Evolutionary conservation across 1,140 invertebrate species (phyloP), one percentile per base, ranked within the genome.

Genomic region (Calycopis cecrops): DNA sequence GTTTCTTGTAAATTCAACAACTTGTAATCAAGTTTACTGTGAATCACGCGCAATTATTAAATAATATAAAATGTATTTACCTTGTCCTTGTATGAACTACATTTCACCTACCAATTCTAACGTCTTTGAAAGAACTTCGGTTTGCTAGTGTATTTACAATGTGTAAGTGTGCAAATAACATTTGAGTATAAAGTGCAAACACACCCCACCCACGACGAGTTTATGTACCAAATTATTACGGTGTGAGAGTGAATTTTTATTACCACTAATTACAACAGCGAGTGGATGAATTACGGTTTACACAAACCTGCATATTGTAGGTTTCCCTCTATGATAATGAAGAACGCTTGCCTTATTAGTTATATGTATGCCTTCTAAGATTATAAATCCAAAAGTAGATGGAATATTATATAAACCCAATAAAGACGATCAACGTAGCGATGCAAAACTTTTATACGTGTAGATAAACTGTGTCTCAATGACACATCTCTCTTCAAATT

Each of bases 221-320:
- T 60, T 55, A 67, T 67, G 57, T 60, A 70, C 61, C 62, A 66
- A 71, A 51, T 66, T 64, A 59, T 71, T 69, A 66, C 63, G 62
- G 71, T 77, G 78, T 76, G 77, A 73, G 73, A 75, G 73, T 76
- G 79, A 74, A 57, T 60, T 59, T 68, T 68, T 68, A 67, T 76
- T 71, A 71, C 67, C 69, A 73, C 62, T 72, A 59, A 64, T 70
- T 61, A 68, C 67, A 67, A 70, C 67, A 69, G 67, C 63, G 71
- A 79, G 69, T 81, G 68, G 69, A 70, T 65, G 73, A 58, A 75
- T 69, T 72, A 76, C 72, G 65, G 68, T 68, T 73, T 77, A 65
- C 73, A 71, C 68, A 55, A 80, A 72, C 77, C 79, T 85, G 76
- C 78, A 85, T 82, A 85, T 83, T 83, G 78, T 80, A 83, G 78